A percentile compares a stretch with the other conserved stretches of the same genome.
Conservation (phyloP, 2,797 vertebrate species). For the Adrianichthys oophorus region DNA sequence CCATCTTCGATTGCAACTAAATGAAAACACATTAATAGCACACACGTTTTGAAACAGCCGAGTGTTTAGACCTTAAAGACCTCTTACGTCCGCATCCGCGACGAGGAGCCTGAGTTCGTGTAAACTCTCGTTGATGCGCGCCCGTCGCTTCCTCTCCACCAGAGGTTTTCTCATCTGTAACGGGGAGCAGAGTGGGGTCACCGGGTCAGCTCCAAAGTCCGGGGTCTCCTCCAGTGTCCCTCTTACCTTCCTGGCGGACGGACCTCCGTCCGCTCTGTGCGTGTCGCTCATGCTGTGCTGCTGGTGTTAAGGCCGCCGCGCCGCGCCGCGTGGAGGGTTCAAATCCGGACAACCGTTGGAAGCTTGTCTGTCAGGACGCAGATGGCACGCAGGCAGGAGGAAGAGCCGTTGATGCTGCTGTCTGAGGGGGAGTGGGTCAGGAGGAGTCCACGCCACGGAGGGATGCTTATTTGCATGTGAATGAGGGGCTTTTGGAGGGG, state of each 20-base stretch:
- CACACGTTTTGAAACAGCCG: background rate
- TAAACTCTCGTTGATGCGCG: slow-evolving; percentile 93
- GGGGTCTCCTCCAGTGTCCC: background rate
- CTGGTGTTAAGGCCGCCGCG: too few relatives aligned
- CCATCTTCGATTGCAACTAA: slow-evolving; percentile 86
- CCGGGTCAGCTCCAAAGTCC: background rate
- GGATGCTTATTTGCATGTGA: slow-evolving; percentile 79
- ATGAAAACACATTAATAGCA: slow-evolving; percentile 3
- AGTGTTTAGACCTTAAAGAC: background rate
- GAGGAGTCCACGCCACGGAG: slow-evolving; percentile 13
- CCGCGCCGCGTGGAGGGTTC: slow-evolving; percentile 33
- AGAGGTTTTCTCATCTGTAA: slow-evolving; percentile 89
- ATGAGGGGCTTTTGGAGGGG: slow-evolving; percentile 48
- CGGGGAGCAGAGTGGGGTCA: background rate
- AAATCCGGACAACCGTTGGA: slow-evolving; percentile 67
- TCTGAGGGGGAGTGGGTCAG: slow-evolving; percentile 24
- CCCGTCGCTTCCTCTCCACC: slow-evolving; percentile 91
- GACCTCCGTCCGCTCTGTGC: slow-evolving; percentile 52
- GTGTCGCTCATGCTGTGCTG: slow-evolving; percentile 61
- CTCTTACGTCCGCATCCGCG: slow-evolving; percentile 84
- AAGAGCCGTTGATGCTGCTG: slow-evolving; percentile 42
- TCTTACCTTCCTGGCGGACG: slow-evolving; percentile 82
- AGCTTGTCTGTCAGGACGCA: slow-evolving; percentile 55
- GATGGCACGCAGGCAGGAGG: slow-evolving; percentile 64
- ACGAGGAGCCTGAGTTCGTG: slow-evolving; percentile 86